phyloP scores from a whole-genome alignment of 2,797 vertebrate genomes.

The Onychomys arenicola region DNA sequence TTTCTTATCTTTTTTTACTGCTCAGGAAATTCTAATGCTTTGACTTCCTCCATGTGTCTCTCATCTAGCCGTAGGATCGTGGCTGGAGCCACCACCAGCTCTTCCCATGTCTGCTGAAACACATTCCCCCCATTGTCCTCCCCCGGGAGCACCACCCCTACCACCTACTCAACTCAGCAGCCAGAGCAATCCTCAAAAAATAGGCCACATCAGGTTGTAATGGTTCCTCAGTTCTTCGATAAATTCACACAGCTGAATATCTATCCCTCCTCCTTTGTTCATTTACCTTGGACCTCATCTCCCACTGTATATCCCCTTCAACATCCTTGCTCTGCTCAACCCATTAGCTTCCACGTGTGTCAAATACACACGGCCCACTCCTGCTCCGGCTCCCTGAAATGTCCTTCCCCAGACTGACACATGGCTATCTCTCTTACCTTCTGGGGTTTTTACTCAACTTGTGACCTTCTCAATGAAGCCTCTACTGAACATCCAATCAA shows the following conservation, averaged over 20 bases:
- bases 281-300: neutral
- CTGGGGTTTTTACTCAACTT: neutral
- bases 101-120: neutral
- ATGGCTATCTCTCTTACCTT: neutral
- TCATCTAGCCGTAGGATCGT: neutral
- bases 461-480: neutral
- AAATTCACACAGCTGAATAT: neutral
- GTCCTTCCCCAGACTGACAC: neutral
- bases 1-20: neutral
- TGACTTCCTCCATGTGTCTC: slow-evolving; percentile 9
- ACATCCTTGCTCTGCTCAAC: neutral
- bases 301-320: neutral
- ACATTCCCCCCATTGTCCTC: neutral
- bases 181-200: neutral
- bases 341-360: neutral
- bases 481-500: neutral
- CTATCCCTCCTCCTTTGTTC: neutral
- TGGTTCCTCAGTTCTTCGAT: neutral
- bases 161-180: neutral
- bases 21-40: slow-evolving; percentile 32
- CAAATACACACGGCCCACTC: neutral
- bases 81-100: neutral
- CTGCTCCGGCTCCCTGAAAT: neutral
- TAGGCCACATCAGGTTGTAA: neutral
- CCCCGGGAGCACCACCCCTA: neutral